Percentiles rank a stretch among this genome's conserved stretches.
Evolutionary conservation across 2,113 vertebrate species (phyloP).

Genomic region (Tetrax tetrax): DNA sequence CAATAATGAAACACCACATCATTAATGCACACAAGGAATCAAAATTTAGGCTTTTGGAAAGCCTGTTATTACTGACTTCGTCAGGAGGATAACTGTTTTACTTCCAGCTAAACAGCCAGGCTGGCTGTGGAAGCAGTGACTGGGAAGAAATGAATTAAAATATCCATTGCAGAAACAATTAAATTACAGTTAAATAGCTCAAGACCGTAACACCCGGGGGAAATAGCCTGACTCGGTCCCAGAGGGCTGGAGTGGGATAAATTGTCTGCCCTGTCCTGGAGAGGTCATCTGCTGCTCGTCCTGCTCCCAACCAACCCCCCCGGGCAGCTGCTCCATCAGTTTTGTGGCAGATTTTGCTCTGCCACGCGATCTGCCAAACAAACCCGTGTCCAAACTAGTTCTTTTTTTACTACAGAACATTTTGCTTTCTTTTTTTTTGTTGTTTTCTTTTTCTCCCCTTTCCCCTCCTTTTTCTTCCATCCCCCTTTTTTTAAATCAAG

Average conservation of each 20-base stretch:
- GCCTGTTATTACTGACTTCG: neutral
- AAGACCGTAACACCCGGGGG: neutral
- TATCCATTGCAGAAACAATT: neutral
- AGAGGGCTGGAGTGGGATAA: neutral
- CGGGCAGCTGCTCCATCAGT: accelerated
- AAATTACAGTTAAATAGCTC: neutral
- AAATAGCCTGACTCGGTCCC: neutral
- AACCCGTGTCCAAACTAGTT: neutral
- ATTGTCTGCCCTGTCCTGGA: neutral
- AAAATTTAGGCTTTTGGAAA: neutral
- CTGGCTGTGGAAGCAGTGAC: neutral
- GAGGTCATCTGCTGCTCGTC: neutral
- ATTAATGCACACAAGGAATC: neutral
- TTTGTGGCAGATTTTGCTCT: neutral
- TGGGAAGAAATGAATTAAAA: neutral
- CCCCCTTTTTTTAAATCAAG: neutral
- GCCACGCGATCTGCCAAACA: accelerated
- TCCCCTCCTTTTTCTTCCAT: too few species aligned
- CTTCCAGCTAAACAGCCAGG: neutral
- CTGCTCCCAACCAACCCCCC: neutral
- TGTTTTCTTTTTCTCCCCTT: neutral
- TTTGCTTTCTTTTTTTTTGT: neutral
- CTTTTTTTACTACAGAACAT: neutral
- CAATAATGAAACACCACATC: neutral
- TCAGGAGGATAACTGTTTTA: neutral